These are phyloP conservation scores for Adelosebastes latens DNA, from an alignment of 2,797 vertebrate species.

Conservation along the genomic window DNA sequence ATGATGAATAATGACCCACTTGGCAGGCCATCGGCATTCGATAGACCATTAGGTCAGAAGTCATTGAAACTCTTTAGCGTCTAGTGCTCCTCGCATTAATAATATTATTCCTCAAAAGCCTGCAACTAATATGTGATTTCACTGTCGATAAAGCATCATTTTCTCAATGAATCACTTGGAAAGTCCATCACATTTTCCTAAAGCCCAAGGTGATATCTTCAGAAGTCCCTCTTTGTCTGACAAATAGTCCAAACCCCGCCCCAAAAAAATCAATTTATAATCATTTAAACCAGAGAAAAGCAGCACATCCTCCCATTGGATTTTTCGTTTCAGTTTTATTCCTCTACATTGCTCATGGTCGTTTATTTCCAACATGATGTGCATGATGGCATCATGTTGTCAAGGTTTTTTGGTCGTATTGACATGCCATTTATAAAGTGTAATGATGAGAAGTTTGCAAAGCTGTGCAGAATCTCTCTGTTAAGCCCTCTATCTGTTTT, in stretches of 20 bases:
- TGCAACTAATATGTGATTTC: background rate
- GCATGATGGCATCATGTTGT: background rate
- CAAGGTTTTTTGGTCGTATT: background rate
- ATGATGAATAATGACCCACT: slow-evolving; percentile 17
- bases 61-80: background rate
- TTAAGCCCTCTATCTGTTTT: background rate
- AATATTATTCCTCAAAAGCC: background rate
- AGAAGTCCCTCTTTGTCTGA: background rate
- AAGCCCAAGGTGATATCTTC: background rate
- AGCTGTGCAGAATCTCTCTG: background rate
- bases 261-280: background rate
- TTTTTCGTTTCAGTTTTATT: background rate
- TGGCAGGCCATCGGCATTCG: background rate
- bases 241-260: background rate
- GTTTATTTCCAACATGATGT: background rate
- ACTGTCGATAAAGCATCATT: background rate
- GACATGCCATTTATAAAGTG: background rate
- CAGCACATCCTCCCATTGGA: background rate
- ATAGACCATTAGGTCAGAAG: background rate
- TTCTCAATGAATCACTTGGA: background rate
- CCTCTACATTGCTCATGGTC: background rate
- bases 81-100: background rate
- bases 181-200: background rate
- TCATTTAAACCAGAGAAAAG: background rate
- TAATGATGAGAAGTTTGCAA: background rate